Conservation (phyloP, 2,113 vertebrate species). For the Larimichthys polyactis region DNA sequence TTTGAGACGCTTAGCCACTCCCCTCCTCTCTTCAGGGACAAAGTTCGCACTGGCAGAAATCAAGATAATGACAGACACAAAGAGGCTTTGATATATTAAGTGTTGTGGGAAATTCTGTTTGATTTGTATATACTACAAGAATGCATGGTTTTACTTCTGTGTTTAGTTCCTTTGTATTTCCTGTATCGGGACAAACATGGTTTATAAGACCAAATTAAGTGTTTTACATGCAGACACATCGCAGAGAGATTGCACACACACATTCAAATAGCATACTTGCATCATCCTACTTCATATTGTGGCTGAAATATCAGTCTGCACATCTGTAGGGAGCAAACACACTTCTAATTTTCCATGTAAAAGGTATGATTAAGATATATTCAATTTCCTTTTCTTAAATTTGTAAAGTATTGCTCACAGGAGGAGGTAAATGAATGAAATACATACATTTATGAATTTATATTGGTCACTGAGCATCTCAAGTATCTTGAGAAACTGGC, state of each 20-base stretch:
- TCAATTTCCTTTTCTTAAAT: no score
- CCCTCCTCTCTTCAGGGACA: slow-evolving; percentile 61
- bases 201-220: background rate
- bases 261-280: background rate
- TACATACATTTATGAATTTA: no score
- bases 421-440: background rate
- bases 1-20: slow-evolving; percentile 83
- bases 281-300: background rate
- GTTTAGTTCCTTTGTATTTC: no score
- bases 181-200: no score
- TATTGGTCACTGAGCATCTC: background rate
- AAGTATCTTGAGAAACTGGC: slow-evolving; percentile 2
- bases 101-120: background rate
- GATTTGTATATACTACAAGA: background rate
- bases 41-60: slow-evolving; percentile 62
- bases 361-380: background rate
- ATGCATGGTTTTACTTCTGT: background rate
- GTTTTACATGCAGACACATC: background rate
- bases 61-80: slow-evolving; percentile 50
- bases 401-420: background rate
- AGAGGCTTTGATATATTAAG: slow-evolving; percentile 29
- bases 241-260: background rate
- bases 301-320: no score
- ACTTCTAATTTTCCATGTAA: background rate
- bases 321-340: background rate